A percentile compares a stretch with the other conserved stretches of the same genome.
phyloP scores from a whole-genome alignment of 2,797 vertebrate genomes.

The Catostomus latipinnis region DNA sequence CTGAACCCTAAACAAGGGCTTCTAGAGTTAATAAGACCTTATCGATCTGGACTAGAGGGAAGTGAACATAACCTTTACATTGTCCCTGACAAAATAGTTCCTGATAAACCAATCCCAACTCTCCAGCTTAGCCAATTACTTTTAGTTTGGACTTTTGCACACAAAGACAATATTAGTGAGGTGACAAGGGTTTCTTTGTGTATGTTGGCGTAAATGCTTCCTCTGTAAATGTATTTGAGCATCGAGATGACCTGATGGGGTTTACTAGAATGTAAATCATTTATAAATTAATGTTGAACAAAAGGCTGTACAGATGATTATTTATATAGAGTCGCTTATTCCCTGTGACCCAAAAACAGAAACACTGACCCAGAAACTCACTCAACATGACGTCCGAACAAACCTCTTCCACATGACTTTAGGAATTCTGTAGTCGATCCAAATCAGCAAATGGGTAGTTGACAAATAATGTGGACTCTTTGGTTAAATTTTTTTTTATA shows the following conservation, averaged over 20 bases:
- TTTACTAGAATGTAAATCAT: conserved; percentile 18
- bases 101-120: conserved; percentile 21
- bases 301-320: conserved; percentile 23
- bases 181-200: conserved; percentile 28
- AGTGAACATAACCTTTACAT: conserved; percentile 37
- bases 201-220: conserved; percentile 29
- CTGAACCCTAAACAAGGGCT: conserved; percentile 76
- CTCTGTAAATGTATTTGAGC: conserved; percentile 27
- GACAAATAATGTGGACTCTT: not conserved
- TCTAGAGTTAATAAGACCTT: not conserved
- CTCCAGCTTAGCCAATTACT: conserved; percentile 6
- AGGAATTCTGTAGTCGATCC: conserved; percentile 1
- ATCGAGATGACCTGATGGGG: conserved; percentile 17
- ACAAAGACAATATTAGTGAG: conserved; percentile 1
- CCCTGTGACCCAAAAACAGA: conserved; percentile 30
- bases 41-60: conserved; percentile 30
- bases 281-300: conserved; percentile 20
- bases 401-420: not conserved
- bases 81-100: conserved; percentile 28
- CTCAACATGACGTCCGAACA: conserved; percentile 32
- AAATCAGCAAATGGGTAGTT: conserved; percentile 3
- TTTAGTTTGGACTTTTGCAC: conserved; percentile 3
- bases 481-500: too few species aligned
- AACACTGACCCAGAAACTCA: conserved; percentile 31
- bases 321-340: not conserved